Conservation (phyloP, 2,113 vertebrate species). For the Bufo gargarizans region DNA sequence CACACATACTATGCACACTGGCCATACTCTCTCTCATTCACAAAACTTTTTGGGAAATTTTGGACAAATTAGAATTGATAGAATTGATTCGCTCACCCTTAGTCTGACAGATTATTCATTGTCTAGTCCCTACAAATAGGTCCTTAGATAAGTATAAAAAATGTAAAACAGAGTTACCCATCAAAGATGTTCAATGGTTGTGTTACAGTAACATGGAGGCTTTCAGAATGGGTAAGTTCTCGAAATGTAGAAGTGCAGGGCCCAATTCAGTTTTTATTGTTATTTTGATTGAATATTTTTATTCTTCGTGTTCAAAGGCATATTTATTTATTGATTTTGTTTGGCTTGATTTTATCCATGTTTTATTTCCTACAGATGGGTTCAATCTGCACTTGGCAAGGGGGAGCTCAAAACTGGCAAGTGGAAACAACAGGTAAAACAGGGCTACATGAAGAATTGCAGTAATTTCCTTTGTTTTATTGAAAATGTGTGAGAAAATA, state of each 20-base stretch:
- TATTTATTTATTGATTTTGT: background rate
- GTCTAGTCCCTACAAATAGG: too few species aligned
- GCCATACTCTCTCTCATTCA: too few species aligned
- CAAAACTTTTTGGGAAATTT: too few species aligned
- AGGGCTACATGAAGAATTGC: background rate
- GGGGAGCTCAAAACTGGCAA: background rate
- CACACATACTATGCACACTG: too few species aligned
- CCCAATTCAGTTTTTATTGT: background rate
- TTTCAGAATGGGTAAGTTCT: background rate
- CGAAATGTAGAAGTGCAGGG: background rate
- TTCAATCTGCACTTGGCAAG: constrained; percentile 2
- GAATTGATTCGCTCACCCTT: too few species aligned
- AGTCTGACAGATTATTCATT: too few species aligned
- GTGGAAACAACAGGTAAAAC: constrained; percentile 1
- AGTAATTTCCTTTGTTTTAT: constrained; percentile 6
- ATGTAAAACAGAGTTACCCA: too few species aligned
- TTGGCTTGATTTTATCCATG: background rate
- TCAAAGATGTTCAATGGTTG: too few species aligned
- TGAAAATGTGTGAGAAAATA: constrained; percentile 4
- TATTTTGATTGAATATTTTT: background rate
- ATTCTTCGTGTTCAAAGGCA: background rate
- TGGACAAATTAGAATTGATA: too few species aligned
- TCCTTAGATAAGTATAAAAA: too few species aligned
- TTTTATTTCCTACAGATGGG: background rate
- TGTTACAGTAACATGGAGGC: too few species aligned